Base-by-base conservation (phyloP, 2,113 vertebrate genomes). In the Chaetodon trifascialis region DNA sequence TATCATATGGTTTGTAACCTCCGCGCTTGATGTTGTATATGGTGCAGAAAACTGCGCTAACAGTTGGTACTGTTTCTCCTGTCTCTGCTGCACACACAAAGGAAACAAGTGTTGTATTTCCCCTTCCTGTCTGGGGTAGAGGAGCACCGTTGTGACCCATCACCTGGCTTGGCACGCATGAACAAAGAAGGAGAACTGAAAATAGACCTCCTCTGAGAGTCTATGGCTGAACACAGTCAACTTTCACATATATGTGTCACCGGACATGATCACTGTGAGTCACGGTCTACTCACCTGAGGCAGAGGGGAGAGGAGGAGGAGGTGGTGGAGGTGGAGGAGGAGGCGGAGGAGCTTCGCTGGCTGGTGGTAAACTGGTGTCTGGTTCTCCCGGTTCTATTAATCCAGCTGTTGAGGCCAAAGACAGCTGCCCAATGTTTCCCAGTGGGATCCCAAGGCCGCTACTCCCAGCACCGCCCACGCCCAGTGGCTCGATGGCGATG, bases 271-370 rank as follows among this genome's bases (percentile, higher is more conserved):
- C 44, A 64, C 52, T 44, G 5, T 40, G 49, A 82, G 36, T 88
- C 64, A 78, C 17, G 54, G 12, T 66, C 4, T 25, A 21, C n/a
- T 89, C 93, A 95, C 95, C 93, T 25, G 95, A 92, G 8, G 95
- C 94, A 0, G 96, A 94, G 21, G 96, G 94, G 6, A 96, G 95
- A 12, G 96, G 96, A 1, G 97, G 96, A 0, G 97, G 96, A 8
- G 96, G 96, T 0, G 97, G 95, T 1, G 97, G 97, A 5, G 97
- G 95, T 0, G 96, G 97, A 0, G 95, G 95, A 10, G 94, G 94
- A 2, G 94, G 93, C 0, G 94, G 91, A n/a, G 94, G 92, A 8
- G 95, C 92, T 84, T 93, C 90, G 46, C 90, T 92, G 60, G 94
- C 92, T 36, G 92, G 88, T 25, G 94, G 94, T 77, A 94, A 91